phyloP scores from a whole-genome alignment of 1,140 invertebrate species.

The Carposina sasakii region DNA sequence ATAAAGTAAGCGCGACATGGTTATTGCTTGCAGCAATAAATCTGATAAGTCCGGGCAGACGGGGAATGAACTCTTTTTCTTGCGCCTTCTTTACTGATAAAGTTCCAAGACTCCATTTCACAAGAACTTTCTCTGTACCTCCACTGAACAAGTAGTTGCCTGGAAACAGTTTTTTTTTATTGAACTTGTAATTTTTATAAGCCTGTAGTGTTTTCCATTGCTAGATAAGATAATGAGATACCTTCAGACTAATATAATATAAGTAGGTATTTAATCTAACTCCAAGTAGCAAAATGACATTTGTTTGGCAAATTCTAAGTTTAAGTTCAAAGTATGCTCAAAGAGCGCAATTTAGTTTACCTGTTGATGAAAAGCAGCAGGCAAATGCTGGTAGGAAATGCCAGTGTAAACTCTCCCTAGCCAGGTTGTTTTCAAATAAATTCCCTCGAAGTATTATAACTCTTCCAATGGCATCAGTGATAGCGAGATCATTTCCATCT shows the following conservation, averaged over 20 bases:
- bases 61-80: conserved; percentile 56
- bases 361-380: conserved; percentile 53
- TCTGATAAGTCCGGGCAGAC: conserved; percentile 56
- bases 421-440: conserved; percentile 33
- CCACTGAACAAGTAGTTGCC: conserved; percentile 60
- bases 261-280: no score
- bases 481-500: conserved; percentile 38
- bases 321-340: no score
- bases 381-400: conserved; percentile 59
- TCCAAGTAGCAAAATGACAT: no score
- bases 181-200: neutral
- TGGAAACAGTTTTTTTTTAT: no score
- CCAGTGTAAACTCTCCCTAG: conserved; percentile 65
- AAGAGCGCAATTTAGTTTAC: no score
- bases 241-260: no score
- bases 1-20: conserved; percentile 53
- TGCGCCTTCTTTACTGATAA: conserved; percentile 45
- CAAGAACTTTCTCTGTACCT: conserved; percentile 64
- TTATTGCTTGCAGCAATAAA: conserved; percentile 50
- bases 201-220: no score
- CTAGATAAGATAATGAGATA: no score
- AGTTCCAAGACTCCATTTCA: conserved; percentile 59
- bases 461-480: conserved; percentile 56
- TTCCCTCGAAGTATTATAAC: conserved; percentile 46
- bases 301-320: no score